Evolutionary conservation across 2,888 invertebrate genomes (phyloP), one percentile per base, ranked within the genome.

Genomic region (Allacma fusca): DNA sequence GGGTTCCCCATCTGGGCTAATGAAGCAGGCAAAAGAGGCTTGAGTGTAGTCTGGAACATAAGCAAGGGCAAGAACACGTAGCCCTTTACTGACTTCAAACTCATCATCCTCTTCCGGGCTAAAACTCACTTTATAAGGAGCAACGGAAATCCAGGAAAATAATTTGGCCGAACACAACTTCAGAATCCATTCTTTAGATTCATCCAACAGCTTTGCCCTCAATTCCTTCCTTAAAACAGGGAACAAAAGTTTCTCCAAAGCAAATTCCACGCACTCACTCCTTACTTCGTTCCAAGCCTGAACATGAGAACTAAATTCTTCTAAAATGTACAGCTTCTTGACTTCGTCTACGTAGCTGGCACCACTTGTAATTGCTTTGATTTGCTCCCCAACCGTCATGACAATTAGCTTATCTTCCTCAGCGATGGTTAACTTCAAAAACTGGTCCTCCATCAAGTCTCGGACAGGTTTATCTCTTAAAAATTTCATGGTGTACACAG

Each of bases 281-380:
- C 99, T 90, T 71, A 97, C 86, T 0, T 92, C 91, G 87, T 99
- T 99, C 99, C 99, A 99, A 84, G 96, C 96, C 86, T 97, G 93
- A 0, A 96, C 96, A 81, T 92, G 92, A 83, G 94, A 94, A 83
- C 96, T 96, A 87, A 96, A 98, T 87, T 97, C 97, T 87, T 98
- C 98, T 90, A 92, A 76, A 57, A 50, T 50, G 28, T 94, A 95
- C 1, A 95, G 88, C 83, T 94, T 93, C 85, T 96, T 94, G 65
- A 94, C 91, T 87, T 98, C 97, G 80, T 97, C 95, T 43, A 96
- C 89, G 85, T 95, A 97, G 59, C 78, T 83, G 43, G 91, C 92
- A 0, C 89, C 88, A 0, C 91, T 89, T 0, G 93, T 93, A 85
- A 93, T 92, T 1, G 94, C 94, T 85, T 93, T 93, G 67, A 95